A percentile compares a stretch with the other conserved stretches of the same genome.
These are phyloP conservation scores for Cataglyphis hispanica DNA, from an alignment of 1,140 invertebrate species.

Conservation along the genomic window DNA sequence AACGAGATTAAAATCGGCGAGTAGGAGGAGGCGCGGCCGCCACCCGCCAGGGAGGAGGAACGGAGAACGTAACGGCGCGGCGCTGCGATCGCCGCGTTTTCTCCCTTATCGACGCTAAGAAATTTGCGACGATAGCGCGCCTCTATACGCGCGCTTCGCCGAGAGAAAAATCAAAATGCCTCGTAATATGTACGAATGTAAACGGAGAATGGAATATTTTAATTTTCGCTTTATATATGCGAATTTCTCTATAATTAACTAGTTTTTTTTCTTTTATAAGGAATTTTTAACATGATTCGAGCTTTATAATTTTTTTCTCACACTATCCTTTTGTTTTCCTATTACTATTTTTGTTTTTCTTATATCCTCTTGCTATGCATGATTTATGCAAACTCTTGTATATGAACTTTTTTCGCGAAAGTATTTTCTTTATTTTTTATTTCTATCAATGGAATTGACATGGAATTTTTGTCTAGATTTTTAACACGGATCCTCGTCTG, in stretches of 20 bases:
- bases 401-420: background rate
- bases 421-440: background rate
- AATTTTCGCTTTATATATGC: too few species aligned
- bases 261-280: background rate
- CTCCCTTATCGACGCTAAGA: constrained; percentile 28
- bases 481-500: background rate
- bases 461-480: background rate
- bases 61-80: constrained; percentile 78
- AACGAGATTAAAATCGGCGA: constrained; percentile 86
- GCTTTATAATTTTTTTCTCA: background rate
- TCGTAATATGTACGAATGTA: too few species aligned
- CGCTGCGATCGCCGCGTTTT: constrained; percentile 32
- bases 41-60: constrained; percentile 77
- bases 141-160: too few species aligned
- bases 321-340: background rate
- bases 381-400: background rate
- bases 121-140: background rate
- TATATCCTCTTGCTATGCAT: background rate
- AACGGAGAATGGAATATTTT: too few species aligned
- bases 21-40: constrained; percentile 76
- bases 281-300: background rate
- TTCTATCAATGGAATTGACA: background rate
- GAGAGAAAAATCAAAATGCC: background rate
- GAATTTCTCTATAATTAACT: too few species aligned
- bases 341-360: background rate